Base-by-base conservation (phyloP, 30 jellyfish, hydroid and myxozoan genomes). In the Aurelia sp. region DNA sequence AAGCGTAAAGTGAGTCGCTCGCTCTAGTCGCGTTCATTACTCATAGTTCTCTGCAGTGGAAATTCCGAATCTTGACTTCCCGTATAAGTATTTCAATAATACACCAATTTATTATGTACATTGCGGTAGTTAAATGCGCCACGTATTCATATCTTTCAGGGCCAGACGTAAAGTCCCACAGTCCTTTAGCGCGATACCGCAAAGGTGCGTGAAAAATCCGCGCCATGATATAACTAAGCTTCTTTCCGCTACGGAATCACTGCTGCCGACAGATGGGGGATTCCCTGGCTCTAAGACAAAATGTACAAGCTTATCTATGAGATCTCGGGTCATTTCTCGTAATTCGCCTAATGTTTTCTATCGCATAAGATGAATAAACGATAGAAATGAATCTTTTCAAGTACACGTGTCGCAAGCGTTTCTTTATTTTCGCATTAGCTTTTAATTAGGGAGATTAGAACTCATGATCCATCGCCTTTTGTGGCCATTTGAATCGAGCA, bases 231-330 rank as follows among this genome's bases (percentile, higher is more conserved):
- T 44, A 44, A 44, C 13, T 44, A 44, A 44, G 55, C 55, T 44
- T 16, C 16, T 44, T 40, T 3, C 51, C 51, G 51, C 51, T 40
- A 8, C 10, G 7, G 55, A 48, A 33, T 22, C 61, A 10, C 80
- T 53, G 72, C 35, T 18, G 19, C 50, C 86, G 89, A 51, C 89
- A 63, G 81, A 77, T 63, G 89, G 89, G 89, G 60, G 80, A 79
- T 79, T 79, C 89, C 89, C 89, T 62, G 27, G 38, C 65, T 63
- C 62, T 72, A 7, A 50, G 33, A 59, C 13, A 41, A 5, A 18
- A 44, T 21, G 31, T 64, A 35, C 31, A 4, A 35, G 38, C 50
- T 21, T 64, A 21, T 64, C 75, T 35, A 64, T 4, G 50, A 64
- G 75, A 64, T 64, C 75, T 64, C 75, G 75, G 75, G 75, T 64